These are phyloP conservation scores for Aradus depressus DNA, from an alignment of 2,888 invertebrate species.

Conservation along the genomic window DNA sequence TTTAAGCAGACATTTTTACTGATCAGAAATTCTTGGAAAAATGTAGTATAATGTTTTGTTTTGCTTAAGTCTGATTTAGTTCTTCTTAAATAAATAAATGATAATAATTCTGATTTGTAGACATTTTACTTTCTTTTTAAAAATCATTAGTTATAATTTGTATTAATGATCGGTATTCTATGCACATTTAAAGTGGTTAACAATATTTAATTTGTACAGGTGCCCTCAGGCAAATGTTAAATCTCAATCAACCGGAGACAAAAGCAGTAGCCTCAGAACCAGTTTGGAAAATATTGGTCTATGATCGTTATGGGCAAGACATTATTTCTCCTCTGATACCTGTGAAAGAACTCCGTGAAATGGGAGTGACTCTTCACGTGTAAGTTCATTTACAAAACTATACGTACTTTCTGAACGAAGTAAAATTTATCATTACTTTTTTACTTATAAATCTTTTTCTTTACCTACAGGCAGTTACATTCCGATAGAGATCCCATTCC, in stretches of 20 bases:
- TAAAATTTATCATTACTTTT: background rate
- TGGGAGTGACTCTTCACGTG: constrained; percentile 96
- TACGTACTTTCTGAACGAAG: background rate
- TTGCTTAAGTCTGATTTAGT: too few relatives aligned
- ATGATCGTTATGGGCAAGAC: constrained; percentile 93
- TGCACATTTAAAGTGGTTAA: too few relatives aligned
- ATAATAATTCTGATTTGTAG: too few relatives aligned
- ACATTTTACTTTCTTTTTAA: too few relatives aligned
- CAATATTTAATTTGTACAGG: too few relatives aligned
- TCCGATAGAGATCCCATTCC: constrained; percentile 87
- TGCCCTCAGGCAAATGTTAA: constrained; percentile 91
- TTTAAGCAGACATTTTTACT: too few relatives aligned
- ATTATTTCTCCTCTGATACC: constrained; percentile 95
- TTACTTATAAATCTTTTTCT: background rate
- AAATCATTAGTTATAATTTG: too few relatives aligned
- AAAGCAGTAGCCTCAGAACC: constrained; percentile 73
- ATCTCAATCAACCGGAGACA: constrained; percentile 70
- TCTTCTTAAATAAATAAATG: too few relatives aligned
- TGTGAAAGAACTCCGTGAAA: constrained; percentile 86
- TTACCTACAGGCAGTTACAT: constrained; percentile 59
- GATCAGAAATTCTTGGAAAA: too few relatives aligned
- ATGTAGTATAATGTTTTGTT: too few relatives aligned
- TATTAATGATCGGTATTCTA: too few relatives aligned
- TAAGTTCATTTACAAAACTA: constrained; percentile 43
- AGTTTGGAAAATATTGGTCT: constrained; percentile 91